phyloP scores from a whole-genome alignment of 1,140 invertebrate genomes.

The Euschistus heros region DNA sequence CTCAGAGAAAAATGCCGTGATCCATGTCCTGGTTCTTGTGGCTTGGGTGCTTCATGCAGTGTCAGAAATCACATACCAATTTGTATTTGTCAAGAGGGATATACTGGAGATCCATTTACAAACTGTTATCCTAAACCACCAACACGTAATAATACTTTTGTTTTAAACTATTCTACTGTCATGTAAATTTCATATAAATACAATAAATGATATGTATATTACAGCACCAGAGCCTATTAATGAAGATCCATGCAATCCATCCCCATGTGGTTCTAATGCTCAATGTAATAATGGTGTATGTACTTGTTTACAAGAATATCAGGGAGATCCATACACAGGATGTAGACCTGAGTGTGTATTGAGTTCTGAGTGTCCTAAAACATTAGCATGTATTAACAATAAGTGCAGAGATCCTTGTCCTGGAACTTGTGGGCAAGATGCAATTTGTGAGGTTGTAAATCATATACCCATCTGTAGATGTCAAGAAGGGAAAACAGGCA shows the following conservation, averaged over 20 bases:
- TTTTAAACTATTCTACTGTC: background rate
- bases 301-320: slow-evolving; percentile 42
- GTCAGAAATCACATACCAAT: slow-evolving; percentile 45
- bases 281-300: slow-evolving; percentile 42
- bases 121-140: slow-evolving; percentile 39
- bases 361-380: slow-evolving; percentile 39
- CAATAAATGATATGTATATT: slow-evolving; percentile 4
- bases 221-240: slow-evolving; percentile 27
- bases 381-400: slow-evolving; percentile 40
- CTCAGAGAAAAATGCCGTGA: slow-evolving; percentile 59
- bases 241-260: slow-evolving; percentile 39
- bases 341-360: slow-evolving; percentile 42
- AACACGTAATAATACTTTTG: slow-evolving; percentile 28
- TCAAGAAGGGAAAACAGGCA: slow-evolving; percentile 38
- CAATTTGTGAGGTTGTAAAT: slow-evolving; percentile 40
- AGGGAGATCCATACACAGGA: slow-evolving; percentile 43
- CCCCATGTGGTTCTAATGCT: slow-evolving; percentile 50
- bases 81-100: slow-evolving; percentile 45
- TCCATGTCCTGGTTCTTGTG: slow-evolving; percentile 64
- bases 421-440: slow-evolving; percentile 42
- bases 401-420: slow-evolving; percentile 44
- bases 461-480: slow-evolving; percentile 42
- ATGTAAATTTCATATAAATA: background rate
- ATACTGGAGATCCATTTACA: slow-evolving; percentile 48
- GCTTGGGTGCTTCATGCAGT: slow-evolving; percentile 46